phyloP scores from a whole-genome alignment of 2,888 invertebrate genomes.

The Synanthedon myopaeformis region DNA sequence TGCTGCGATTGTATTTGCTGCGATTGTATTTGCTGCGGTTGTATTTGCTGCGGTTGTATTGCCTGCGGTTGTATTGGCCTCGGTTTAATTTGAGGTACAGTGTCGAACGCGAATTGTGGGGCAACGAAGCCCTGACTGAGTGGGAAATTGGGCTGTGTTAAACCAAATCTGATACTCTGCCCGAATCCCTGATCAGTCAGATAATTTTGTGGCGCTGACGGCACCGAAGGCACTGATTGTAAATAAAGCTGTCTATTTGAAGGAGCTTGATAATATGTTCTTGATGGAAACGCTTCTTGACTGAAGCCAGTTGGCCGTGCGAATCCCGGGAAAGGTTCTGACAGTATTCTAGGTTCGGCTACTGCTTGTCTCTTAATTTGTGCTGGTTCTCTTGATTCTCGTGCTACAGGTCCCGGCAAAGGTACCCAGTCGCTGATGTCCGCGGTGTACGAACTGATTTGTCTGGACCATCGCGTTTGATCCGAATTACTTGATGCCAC shows the following conservation, averaged over 20 bases:
- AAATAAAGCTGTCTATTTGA: constrained; percentile 49
- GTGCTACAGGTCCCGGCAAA: constrained; percentile 39
- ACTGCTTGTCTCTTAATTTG: constrained; percentile 53
- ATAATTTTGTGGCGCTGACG: constrained; percentile 59
- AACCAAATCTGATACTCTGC: constrained; percentile 50
- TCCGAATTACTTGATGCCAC: constrained; percentile 32
- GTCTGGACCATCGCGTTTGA: constrained; percentile 58
- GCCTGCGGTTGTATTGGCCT: constrained; percentile 14
- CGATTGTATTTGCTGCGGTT: constrained; percentile 20
- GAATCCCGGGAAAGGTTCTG: constrained; percentile 50
- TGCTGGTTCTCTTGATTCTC: constrained; percentile 15
- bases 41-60: constrained; percentile 10
- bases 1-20: constrained; percentile 23
- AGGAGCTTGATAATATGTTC: constrained; percentile 39
- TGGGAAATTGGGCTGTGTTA: constrained; percentile 50
- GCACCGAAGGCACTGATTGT: constrained; percentile 47
- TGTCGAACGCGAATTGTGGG: constrained; percentile 44
- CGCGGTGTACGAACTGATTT: constrained; percentile 58
- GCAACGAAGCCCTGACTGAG: constrained; percentile 50
- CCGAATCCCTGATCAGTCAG: constrained; percentile 55
- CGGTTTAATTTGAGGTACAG: constrained; percentile 28
- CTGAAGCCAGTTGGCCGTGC: constrained; percentile 34
- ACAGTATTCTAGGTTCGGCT: constrained; percentile 57
- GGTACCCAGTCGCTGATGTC: constrained; percentile 63
- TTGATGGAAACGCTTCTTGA: constrained; percentile 40